Evolutionary conservation across 2,888 invertebrate genomes (phyloP).

Genomic region (Drosophila eohydei): DNA sequence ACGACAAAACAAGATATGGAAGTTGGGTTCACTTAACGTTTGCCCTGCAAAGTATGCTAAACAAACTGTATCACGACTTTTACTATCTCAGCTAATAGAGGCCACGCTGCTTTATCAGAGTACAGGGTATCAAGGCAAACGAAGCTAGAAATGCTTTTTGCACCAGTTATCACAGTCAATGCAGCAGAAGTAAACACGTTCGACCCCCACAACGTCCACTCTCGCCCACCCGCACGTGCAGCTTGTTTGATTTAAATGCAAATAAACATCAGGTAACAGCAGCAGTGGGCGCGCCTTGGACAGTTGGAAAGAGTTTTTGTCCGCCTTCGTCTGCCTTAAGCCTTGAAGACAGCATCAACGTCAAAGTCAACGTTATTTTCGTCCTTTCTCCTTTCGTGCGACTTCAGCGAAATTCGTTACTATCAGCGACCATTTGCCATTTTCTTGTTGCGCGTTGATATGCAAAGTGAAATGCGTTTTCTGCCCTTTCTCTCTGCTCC

Average conservation of each 20-base stretch:
- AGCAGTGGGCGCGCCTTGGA: conserved; percentile 3
- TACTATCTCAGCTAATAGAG: neutral
- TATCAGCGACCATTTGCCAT: conserved; percentile 38
- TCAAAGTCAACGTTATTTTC: conserved; percentile 29
- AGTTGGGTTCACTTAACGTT: neutral
- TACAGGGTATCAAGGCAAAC: conserved; percentile 36
- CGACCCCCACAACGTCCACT: neutral
- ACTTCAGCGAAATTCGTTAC: conserved; percentile 18
- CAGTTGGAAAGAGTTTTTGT: conserved; percentile 7
- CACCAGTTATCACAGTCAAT: conserved; percentile 21
- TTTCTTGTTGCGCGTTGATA: conserved; percentile 44
- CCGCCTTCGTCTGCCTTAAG: neutral
- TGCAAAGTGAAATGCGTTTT: conserved; percentile 75
- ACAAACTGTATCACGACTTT: neutral
- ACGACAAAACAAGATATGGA: neutral
- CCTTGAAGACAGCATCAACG: conserved; percentile 23
- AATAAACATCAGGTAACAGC: conserved; percentile 54
- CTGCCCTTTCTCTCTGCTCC: neutral
- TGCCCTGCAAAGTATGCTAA: conserved; percentile 27
- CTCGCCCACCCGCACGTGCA: conserved; percentile 1
- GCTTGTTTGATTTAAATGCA: conserved; percentile 71
- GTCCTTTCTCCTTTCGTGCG: conserved; percentile 4
- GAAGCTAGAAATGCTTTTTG: conserved; percentile 40
- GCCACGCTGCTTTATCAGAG: neutral
- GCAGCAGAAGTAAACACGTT: conserved; percentile 22